Percentiles rank a stretch among this genome's conserved stretches.
Conservation (phyloP, 2,113 vertebrate genomes). For the Cinclus mexicanus region DNA sequence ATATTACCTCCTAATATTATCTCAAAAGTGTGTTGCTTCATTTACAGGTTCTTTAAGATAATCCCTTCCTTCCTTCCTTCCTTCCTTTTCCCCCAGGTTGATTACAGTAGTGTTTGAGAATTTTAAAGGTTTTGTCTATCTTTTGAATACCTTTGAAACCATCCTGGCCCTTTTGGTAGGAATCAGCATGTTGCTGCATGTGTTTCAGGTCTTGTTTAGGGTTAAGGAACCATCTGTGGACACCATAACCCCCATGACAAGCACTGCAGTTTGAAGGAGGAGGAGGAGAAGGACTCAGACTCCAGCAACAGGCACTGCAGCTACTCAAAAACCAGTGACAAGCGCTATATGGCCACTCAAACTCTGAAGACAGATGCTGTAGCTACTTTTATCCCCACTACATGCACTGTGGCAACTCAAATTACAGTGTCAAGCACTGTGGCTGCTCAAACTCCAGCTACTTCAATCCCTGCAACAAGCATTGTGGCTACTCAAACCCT, state of each 20-base stretch:
- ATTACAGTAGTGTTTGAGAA: not conserved
- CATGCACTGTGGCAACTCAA: not conserved
- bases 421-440: not conserved
- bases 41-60: not conserved
- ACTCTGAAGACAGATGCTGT: not conserved
- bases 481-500: not conserved
- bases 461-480: not conserved
- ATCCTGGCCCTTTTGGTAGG: not conserved
- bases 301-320: not conserved
- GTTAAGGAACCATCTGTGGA: not conserved
- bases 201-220: not conserved
- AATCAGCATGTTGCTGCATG: not conserved
- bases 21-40: not conserved
- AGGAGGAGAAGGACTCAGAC: not conserved
- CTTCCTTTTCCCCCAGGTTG: not conserved
- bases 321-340: not conserved
- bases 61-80: not conserved
- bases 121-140: not conserved
- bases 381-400: not conserved
- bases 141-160: not conserved
- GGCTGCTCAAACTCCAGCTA: not conserved
- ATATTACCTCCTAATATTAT: not conserved
- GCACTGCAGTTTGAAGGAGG: not conserved
- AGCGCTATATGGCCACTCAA: not conserved
- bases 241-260: not conserved